A percentile compares a stretch with the other conserved stretches of the same genome.
Evolutionary conservation across 1,140 invertebrate genomes (phyloP).

Genomic region (Pararge aegeria): DNA sequence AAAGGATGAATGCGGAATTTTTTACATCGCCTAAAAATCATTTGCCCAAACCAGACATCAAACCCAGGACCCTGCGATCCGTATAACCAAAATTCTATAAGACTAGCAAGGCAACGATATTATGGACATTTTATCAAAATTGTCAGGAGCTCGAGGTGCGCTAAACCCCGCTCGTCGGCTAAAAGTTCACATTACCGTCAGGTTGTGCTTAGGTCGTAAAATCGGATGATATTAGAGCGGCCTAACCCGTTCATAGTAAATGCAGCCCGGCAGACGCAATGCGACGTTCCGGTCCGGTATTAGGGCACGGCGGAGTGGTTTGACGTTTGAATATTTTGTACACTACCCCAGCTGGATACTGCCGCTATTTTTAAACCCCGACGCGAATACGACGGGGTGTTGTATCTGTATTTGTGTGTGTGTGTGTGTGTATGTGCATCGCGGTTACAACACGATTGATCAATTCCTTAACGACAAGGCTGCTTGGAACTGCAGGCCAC

Average conservation of each 20-base stretch:
- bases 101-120: too few species aligned
- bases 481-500: too few species aligned
- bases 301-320: conserved; percentile 9
- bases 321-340: conserved; percentile 10
- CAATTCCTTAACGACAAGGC: too few species aligned
- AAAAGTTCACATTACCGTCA: conserved; percentile 22
- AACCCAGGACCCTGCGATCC: too few species aligned
- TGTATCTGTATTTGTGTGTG: too few species aligned
- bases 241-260: conserved; percentile 20
- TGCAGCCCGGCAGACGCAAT: conserved; percentile 24
- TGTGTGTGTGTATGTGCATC: too few species aligned
- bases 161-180: conserved; percentile 3
- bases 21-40: too few species aligned
- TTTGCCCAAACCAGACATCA: too few species aligned
- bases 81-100: too few species aligned
- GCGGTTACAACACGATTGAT: too few species aligned
- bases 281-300: conserved; percentile 17
- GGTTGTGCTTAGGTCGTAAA: conserved; percentile 20
- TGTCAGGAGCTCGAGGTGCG: neutral
- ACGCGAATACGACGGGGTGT: too few species aligned
- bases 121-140: neutral
- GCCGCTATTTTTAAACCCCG: neutral
- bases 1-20: too few species aligned
- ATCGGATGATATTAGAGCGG: conserved; percentile 22
- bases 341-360: neutral